Evolutionary conservation across 2,888 invertebrate genomes (phyloP).

Genomic region (Brachypalpus laphriformis): DNA sequence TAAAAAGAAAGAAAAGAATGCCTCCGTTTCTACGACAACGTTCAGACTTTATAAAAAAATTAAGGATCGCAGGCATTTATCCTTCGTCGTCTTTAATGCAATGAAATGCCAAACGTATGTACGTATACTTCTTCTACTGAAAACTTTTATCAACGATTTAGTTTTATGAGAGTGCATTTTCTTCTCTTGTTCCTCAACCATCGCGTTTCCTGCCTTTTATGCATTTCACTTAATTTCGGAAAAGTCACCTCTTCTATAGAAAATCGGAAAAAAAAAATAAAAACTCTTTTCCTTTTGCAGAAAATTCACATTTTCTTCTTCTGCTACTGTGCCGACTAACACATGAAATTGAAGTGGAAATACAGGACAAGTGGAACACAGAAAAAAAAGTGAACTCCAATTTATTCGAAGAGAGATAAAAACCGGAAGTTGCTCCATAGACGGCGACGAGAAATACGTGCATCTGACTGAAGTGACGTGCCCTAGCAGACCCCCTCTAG

Average conservation of each 20-base stretch:
- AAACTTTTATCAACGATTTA: conserved; percentile 70
- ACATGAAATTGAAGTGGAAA: conserved; percentile 48
- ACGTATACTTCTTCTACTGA: conserved; percentile 16
- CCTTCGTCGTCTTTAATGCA: conserved; percentile 32
- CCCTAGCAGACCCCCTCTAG: conserved; percentile 27
- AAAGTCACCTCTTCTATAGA: conserved; percentile 34
- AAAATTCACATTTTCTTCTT: not conserved
- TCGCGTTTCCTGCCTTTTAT: conserved; percentile 30
- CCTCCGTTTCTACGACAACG: conserved; percentile 19
- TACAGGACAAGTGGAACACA: conserved; percentile 6
- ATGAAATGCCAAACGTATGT: conserved; percentile 55
- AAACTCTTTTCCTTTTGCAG: conserved; percentile 7
- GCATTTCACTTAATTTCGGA: conserved; percentile 65
- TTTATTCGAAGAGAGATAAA: conserved; percentile 68
- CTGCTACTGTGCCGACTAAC: not conserved
- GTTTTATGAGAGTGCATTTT: conserved; percentile 51
- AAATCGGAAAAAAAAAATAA: not conserved
- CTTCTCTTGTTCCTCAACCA: conserved; percentile 41
- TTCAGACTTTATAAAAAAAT: conserved; percentile 53
- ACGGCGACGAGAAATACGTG: conserved; percentile 51
- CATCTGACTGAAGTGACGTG: conserved; percentile 65
- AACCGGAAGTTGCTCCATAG: conserved; percentile 63
- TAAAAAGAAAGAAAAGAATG: conserved; percentile 1
- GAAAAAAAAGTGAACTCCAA: conserved; percentile 38
- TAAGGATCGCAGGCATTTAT: conserved; percentile 55